Evolutionary conservation across 2,113 vertebrate species (phyloP).

Genomic region (Pterophyllum scalare): DNA sequence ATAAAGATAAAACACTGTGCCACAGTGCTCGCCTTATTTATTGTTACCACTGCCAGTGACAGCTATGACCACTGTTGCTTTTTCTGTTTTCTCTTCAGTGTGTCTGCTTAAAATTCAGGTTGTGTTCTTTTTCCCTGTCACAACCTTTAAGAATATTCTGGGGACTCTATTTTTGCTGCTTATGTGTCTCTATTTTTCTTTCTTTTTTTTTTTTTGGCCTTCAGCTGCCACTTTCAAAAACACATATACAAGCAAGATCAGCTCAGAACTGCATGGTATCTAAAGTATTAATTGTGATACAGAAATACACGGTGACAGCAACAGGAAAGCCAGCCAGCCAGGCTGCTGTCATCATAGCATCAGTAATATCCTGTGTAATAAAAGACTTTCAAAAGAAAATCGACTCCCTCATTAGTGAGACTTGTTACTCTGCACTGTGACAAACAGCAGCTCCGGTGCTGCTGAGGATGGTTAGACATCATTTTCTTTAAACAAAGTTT

Average conservation of each 20-base stretch:
- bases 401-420: slow-evolving; percentile 32
- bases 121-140: neutral
- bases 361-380: neutral
- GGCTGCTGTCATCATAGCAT: slow-evolving; percentile 31
- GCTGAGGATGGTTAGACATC: neutral
- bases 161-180: slow-evolving; percentile 2
- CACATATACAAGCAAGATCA: neutral
- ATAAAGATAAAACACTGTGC: slow-evolving; percentile 24
- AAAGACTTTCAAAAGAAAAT: neutral
- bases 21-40: slow-evolving; percentile 36
- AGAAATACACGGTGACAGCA: neutral
- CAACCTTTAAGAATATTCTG: slow-evolving; percentile 12
- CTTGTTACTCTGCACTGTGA: neutral
- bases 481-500: slow-evolving; percentile 13
- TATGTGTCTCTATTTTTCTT: neutral
- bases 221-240: neutral
- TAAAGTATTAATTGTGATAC: neutral
- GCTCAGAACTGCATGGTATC: neutral
- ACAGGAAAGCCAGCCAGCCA: neutral
- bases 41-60: slow-evolving; percentile 56
- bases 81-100: slow-evolving; percentile 16
- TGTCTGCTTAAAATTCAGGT: slow-evolving; percentile 22
- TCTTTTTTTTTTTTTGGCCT: neutral
- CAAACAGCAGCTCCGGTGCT: neutral
- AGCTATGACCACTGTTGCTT: slow-evolving; percentile 4